phyloP scores from a whole-genome alignment of 2,888 invertebrate genomes.

The Orthosia cruda region DNA sequence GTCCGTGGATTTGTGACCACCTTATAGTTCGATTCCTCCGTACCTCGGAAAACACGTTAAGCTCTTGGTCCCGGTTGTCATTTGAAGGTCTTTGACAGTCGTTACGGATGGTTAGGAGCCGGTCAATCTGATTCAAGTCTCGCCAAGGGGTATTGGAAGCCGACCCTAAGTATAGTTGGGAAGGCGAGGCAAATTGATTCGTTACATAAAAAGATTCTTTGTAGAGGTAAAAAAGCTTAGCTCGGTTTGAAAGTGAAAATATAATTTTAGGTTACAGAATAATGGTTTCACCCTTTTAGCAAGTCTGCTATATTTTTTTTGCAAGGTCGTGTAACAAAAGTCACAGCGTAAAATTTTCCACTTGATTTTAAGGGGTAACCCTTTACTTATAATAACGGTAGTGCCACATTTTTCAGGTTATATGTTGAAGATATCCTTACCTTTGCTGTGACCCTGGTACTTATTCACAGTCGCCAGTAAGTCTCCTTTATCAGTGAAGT shows the following conservation, averaged over 20 bases:
- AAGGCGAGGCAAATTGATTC: too few relatives aligned
- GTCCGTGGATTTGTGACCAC: too few relatives aligned
- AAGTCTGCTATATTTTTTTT: neutral
- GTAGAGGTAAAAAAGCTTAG: neutral
- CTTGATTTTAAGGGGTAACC: conserved; percentile 3
- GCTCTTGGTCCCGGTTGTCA: too few relatives aligned
- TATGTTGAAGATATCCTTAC: neutral
- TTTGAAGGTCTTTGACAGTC: too few relatives aligned
- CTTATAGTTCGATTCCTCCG: too few relatives aligned
- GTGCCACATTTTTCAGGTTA: neutral
- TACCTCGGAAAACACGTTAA: too few relatives aligned
- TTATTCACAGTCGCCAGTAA: neutral
- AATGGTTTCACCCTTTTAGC: conserved; percentile 16
- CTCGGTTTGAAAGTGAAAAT: neutral
- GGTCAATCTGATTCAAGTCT: too few relatives aligned
- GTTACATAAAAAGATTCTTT: conserved; percentile 3
- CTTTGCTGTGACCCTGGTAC: neutral
- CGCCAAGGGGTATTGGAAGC: too few relatives aligned
- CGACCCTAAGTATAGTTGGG: too few relatives aligned
- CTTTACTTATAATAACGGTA: neutral
- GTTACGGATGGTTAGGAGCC: too few relatives aligned
- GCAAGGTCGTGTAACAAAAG: neutral
- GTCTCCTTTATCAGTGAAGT: neutral
- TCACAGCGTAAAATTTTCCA: conserved; percentile 7
- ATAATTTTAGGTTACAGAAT: neutral